Conservation (phyloP, 2,113 vertebrate genomes). For the Caranx melampygus region DNA sequence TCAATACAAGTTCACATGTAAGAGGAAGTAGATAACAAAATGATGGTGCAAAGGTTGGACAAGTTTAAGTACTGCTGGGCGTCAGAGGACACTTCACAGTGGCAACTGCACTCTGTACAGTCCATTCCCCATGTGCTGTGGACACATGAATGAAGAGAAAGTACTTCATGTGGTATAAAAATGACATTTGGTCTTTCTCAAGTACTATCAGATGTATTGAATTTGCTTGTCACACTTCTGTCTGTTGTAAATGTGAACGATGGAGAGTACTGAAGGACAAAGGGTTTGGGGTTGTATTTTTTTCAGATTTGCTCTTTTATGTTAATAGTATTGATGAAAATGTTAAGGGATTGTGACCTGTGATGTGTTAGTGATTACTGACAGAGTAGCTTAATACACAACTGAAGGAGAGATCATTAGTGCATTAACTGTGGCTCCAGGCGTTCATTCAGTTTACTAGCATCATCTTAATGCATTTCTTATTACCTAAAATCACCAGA, state of each 20-base stretch:
- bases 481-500: constrained; percentile 45
- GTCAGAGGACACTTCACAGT: constrained; percentile 48
- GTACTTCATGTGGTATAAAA: constrained; percentile 23
- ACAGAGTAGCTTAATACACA: constrained; percentile 33
- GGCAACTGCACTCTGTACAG: constrained; percentile 25
- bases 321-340: constrained; percentile 40
- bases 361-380: constrained; percentile 64
- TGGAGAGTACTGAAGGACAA: constrained; percentile 18
- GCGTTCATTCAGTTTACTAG: constrained; percentile 37
- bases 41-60: constrained; percentile 63
- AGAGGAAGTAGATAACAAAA: constrained; percentile 63
- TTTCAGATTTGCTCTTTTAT: constrained; percentile 29
- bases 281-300: constrained; percentile 3
- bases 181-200: constrained; percentile 24
- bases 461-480: constrained; percentile 57
- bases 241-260: constrained; percentile 21
- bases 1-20: constrained; percentile 16
- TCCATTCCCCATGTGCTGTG: neutral
- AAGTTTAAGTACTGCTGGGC: constrained; percentile 22
- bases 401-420: constrained; percentile 49
- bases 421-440: constrained; percentile 43
- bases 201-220: constrained; percentile 3
- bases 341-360: constrained; percentile 48
- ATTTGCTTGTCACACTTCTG: constrained; percentile 33
- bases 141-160: constrained; percentile 18